These are phyloP conservation scores for Eucera pruinosa DNA, from an alignment of 2,888 invertebrate genomes.

Conservation along the genomic window DNA sequence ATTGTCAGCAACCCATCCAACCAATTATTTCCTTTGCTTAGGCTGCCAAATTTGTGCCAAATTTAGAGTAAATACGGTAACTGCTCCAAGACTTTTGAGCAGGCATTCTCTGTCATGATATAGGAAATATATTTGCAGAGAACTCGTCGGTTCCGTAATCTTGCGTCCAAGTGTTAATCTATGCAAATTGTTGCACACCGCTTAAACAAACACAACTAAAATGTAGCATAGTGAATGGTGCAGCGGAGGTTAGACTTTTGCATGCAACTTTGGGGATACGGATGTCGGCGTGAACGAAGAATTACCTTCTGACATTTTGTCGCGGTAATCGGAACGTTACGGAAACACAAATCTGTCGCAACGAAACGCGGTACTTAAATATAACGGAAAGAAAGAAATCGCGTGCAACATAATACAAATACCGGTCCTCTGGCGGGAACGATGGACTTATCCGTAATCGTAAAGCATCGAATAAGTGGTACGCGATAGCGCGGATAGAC, in stretches of 20 bases:
- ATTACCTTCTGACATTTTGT: constrained; percentile 67
- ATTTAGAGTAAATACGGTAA: no score
- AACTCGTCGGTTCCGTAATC: neutral
- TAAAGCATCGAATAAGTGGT: constrained; percentile 23
- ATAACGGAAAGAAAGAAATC: constrained; percentile 35
- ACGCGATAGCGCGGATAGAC: neutral
- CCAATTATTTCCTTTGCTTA: no score
- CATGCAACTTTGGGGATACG: neutral
- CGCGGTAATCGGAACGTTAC: constrained; percentile 19
- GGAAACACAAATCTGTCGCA: constrained; percentile 18
- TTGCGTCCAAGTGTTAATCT: neutral
- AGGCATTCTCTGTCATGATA: no score
- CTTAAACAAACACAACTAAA: neutral
- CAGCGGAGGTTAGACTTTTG: constrained; percentile 14
- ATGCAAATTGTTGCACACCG: neutral
- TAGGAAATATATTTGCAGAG: no score
- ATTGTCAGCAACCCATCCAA: no score
- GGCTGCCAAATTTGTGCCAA: no score
- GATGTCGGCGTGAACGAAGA: constrained; percentile 2
- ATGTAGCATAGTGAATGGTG: neutral
- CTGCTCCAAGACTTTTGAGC: no score
- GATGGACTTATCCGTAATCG: constrained; percentile 19
- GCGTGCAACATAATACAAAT: constrained; percentile 61
- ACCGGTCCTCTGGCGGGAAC: constrained; percentile 68
- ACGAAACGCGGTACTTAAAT: constrained; percentile 34